Evolutionary conservation across 2,113 vertebrate species (phyloP).

Genomic region (Anseranas semipalmata): DNA sequence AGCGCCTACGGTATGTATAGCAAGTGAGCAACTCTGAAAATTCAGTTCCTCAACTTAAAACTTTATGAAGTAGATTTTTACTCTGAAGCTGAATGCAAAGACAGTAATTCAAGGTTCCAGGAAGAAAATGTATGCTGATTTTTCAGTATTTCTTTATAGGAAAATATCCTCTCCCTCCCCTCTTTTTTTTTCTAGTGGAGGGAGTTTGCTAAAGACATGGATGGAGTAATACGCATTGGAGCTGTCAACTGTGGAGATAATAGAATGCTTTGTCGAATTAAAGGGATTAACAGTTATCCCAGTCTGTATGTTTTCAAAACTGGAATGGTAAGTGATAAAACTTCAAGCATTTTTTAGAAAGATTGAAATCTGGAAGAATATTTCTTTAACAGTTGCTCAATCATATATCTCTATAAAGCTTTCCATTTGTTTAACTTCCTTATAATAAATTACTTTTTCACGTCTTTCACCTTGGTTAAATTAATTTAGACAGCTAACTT

Average conservation of each 20-base stretch:
- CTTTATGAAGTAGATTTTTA: neutral
- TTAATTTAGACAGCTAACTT: neutral
- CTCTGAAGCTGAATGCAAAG: neutral
- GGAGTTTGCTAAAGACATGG: constrained; percentile 97
- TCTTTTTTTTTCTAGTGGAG: constrained; percentile 84
- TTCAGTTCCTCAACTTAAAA: neutral
- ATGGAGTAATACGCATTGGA: constrained; percentile 91
- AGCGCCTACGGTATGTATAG: constrained; percentile 88
- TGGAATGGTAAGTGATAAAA: constrained; percentile 82
- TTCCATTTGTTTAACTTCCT: neutral
- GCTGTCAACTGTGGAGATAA: constrained; percentile 98
- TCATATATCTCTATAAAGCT: neutral
- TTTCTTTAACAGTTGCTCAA: neutral
- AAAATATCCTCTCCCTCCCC: neutral
- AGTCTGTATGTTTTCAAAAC: constrained; percentile 90
- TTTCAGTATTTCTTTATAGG: neutral
- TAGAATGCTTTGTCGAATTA: constrained; percentile 89
- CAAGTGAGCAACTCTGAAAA: neutral
- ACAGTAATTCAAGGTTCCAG: neutral
- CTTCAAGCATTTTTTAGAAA: neutral
- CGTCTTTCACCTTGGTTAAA: neutral
- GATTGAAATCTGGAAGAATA: neutral
- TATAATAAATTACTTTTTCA: neutral
- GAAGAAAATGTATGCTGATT: neutral
- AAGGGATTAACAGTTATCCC: constrained; percentile 94